Evolutionary conservation across 37 sponge, comb jelly and placozoan genomes (phyloP), one percentile per base, ranked within the genome.

Genomic region (Geodia barretti): DNA sequence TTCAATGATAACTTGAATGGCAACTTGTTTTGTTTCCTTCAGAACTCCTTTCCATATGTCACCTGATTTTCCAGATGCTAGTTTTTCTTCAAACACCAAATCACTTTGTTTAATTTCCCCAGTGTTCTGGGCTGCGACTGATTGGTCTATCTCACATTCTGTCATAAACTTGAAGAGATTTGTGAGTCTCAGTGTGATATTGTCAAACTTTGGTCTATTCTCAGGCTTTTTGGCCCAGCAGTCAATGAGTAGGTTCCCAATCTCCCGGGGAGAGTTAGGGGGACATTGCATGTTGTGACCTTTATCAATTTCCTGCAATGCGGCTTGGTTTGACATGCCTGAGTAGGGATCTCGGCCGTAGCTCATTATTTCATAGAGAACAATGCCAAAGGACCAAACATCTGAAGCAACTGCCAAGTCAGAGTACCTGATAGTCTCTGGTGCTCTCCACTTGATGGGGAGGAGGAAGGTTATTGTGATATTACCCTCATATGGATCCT

Each of bases 321-420:
- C 38, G 4, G 23, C 38, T 70, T 70, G 23, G 38, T 70, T 70
- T 5, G 70, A 20, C 70, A 70, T 70, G 23, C 70, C 70, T 36
- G 70, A 30, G 21, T 70, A 70, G 3, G 70, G 70, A 29, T 14
- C 29, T 70, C 33, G 5, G 36, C 70, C 36, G 4, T 35, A 32
- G 70, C 31, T 36, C 21, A 35, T 70, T 8, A 70, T 17, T 30
- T 70, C 70, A 30, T 35, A 70, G 5, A 70, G 38, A 35, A 70
- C 23, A 17, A 70, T 35, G 36, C 70, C 70, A 35, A 29, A 70
- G 29, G 70, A 70, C 70, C 70, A 70, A 5, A 70, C 70, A 35
- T 70, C 70, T 23, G 70, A 70, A 9, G 23, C 33, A 5, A 70
- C 5, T 9, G 31, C 33, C 4, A 29, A 70, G 4, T 30, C 31